Conservation (phyloP, 2,888 invertebrate species). For the Rambutsinella grinnellia region DNA sequence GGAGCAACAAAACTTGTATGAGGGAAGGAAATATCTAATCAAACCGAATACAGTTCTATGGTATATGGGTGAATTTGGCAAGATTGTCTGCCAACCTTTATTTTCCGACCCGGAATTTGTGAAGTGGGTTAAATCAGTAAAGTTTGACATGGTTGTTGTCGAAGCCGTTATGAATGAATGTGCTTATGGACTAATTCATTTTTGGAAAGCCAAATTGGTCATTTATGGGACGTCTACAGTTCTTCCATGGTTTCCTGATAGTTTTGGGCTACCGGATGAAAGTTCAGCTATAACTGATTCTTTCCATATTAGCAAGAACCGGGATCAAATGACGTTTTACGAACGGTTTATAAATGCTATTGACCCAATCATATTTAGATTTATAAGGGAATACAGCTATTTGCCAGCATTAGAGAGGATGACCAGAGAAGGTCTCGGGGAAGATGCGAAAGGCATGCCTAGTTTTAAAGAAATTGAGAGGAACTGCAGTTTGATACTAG, state of each 20-base stretch:
- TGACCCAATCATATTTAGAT: slow-evolving; percentile 35
- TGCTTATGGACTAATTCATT: slow-evolving; percentile 48
- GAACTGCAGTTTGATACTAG: slow-evolving; percentile 54
- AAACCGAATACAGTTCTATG: no score
- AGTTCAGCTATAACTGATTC: slow-evolving; percentile 11
- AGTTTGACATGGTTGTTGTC: slow-evolving; percentile 58
- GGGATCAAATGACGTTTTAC: slow-evolving; percentile 30
- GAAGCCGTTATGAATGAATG: slow-evolving; percentile 57
- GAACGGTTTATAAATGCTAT: slow-evolving; percentile 49
- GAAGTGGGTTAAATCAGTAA: slow-evolving; percentile 42
- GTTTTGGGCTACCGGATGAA: slow-evolving; percentile 50
- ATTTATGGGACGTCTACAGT: slow-evolving; percentile 46
- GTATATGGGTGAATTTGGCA: slow-evolving; percentile 15
- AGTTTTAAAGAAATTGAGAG: slow-evolving; percentile 48
- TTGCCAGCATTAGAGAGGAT: slow-evolving; percentile 52
- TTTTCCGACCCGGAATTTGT: slow-evolving; percentile 34
- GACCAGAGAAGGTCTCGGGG: slow-evolving; percentile 37
- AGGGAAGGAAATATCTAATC: not conserved
- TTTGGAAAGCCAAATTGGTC: slow-evolving; percentile 37
- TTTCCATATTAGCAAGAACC: slow-evolving; percentile 4
- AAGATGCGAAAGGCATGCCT: slow-evolving; percentile 41
- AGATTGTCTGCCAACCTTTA: slow-evolving; percentile 21
- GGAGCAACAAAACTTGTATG: slow-evolving; percentile 5
- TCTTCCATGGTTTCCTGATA: slow-evolving; percentile 43
- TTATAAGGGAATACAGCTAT: slow-evolving; percentile 19